Conservation (phyloP, 2,113 vertebrate species). For the Aplodontia rufa region DNA sequence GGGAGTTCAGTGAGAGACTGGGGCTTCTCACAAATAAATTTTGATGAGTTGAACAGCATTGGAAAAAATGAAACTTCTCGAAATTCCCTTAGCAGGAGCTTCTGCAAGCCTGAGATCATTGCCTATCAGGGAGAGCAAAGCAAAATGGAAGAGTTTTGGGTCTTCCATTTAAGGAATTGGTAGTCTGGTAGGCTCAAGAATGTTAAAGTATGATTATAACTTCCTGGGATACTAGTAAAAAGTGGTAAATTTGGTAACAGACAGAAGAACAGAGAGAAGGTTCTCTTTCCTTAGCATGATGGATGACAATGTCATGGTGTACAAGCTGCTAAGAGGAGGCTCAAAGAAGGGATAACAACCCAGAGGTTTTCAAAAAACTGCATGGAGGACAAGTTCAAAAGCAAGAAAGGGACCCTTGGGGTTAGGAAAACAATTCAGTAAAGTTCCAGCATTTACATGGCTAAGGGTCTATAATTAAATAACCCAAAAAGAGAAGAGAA, state of each 20-base stretch:
- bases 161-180: background rate
- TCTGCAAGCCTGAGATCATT: background rate
- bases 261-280: background rate
- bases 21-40: background rate
- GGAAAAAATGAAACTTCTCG: background rate
- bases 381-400: background rate
- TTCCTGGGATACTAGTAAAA: background rate
- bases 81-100: background rate
- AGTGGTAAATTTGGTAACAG: background rate
- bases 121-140: background rate
- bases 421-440: background rate
- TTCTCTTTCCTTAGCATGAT: background rate
- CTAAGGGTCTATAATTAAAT: background rate
- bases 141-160: background rate
- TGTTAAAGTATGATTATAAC: too few species aligned
- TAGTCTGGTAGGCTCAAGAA: background rate
- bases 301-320: too few species aligned
- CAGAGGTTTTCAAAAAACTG: background rate
- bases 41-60: background rate
- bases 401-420: rapidly evolving
- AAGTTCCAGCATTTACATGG: background rate
- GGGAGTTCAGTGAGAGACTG: background rate
- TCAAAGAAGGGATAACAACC: background rate
- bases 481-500: background rate
- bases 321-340: background rate